phyloP scores from a whole-genome alignment of 2,797 vertebrate species.

The Okamejei kenojei region DNA sequence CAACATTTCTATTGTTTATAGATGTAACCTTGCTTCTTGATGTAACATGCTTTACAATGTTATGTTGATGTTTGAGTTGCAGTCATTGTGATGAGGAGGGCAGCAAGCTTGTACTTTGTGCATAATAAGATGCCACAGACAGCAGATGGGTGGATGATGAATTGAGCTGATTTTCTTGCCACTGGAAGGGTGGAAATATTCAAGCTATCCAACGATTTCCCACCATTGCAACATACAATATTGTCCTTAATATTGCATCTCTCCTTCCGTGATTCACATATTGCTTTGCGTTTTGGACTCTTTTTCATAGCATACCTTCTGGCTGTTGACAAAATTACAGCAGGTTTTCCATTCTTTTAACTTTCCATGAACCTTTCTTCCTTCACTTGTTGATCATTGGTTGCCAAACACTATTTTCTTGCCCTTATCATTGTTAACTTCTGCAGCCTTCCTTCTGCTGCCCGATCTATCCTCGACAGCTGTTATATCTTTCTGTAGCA shows the following conservation, averaged over 20 bases:
- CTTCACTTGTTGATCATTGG: not conserved
- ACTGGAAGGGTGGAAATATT: not conserved
- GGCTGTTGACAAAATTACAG: not conserved
- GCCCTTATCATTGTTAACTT: not conserved
- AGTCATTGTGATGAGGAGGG: not conserved
- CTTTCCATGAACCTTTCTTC: not conserved
- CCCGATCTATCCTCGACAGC: not conserved
- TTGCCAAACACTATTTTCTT: not conserved
- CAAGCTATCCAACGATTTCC: not conserved
- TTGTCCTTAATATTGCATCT: not conserved
- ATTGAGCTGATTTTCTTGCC: not conserved
- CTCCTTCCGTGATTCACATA: not conserved
- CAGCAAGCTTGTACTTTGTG: not conserved
- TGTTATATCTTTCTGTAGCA: not conserved
- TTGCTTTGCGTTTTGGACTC: not conserved
- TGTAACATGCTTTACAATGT: not conserved
- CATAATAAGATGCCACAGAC: not conserved
- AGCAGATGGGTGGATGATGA: not conserved
- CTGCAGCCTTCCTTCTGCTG: not conserved
- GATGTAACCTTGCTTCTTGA: not conserved
- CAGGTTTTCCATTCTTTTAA: not conserved
- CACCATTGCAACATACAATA: not conserved
- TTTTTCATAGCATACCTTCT: not conserved
- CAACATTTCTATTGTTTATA: not conserved
- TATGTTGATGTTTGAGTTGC: not conserved